phyloP scores from a whole-genome alignment of 2,113 vertebrate species.

The Thamnaconus septentrionalis region DNA sequence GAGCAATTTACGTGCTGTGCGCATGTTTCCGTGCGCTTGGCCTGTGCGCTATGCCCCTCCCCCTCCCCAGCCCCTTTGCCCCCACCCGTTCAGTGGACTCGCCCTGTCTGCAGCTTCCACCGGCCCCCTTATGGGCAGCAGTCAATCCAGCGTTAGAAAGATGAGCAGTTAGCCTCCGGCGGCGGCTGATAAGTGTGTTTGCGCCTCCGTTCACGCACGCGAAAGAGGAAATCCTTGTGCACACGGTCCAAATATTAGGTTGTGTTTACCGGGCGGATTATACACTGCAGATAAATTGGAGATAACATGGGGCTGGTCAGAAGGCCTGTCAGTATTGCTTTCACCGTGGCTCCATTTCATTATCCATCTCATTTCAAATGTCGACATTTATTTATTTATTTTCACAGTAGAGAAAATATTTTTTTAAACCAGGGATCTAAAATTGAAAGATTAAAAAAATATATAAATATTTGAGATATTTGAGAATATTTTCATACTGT shows the following conservation, averaged over 20 bases:
- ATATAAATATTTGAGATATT: too few species aligned
- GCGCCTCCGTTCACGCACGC: slow-evolving; percentile 42
- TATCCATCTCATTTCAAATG: slow-evolving; percentile 37
- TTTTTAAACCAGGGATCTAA: too few species aligned
- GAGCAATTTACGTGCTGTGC: slow-evolving; percentile 46
- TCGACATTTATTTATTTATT: slow-evolving; percentile 35
- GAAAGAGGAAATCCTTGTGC: slow-evolving; percentile 46
- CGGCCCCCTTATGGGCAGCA: slow-evolving; percentile 44
- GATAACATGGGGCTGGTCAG: slow-evolving; percentile 48
- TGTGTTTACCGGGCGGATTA: slow-evolving; percentile 63
- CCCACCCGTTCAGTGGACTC: not conserved
- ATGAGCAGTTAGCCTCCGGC: slow-evolving; percentile 39
- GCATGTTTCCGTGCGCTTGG: slow-evolving; percentile 20
- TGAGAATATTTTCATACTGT: too few species aligned
- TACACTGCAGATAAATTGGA: slow-evolving; percentile 50
- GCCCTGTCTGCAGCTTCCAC: slow-evolving; percentile 19
- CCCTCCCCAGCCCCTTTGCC: too few species aligned
- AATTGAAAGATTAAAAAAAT: too few species aligned
- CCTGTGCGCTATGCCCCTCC: slow-evolving; percentile 20
- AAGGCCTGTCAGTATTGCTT: slow-evolving; percentile 31
- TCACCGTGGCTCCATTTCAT: slow-evolving; percentile 26
- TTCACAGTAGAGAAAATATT: too few species aligned
- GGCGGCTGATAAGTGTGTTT: slow-evolving; percentile 66
- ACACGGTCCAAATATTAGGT: slow-evolving; percentile 52
- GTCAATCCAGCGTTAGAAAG: slow-evolving; percentile 49